These are phyloP conservation scores for Abrostola tripartita DNA, from an alignment of 2,888 invertebrate species.

Conservation along the genomic window DNA sequence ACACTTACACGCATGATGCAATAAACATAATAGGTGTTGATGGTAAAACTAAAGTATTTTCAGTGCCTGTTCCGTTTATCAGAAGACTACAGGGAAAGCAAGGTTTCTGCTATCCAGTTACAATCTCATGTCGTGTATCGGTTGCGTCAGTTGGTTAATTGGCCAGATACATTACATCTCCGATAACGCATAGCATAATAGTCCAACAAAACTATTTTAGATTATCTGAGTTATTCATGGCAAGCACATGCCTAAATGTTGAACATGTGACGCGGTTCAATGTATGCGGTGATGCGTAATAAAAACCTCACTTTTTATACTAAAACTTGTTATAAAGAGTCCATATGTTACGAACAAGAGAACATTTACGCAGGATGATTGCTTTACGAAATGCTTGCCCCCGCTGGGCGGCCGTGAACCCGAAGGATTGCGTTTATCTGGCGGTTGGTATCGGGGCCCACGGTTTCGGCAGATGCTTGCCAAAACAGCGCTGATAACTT, in stretches of 20 bases:
- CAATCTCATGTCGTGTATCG: conserved; percentile 36
- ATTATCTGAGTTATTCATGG: conserved; percentile 55
- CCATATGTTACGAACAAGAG: conserved; percentile 63
- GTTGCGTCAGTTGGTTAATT: conserved; percentile 38
- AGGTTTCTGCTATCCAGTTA: conserved; percentile 20
- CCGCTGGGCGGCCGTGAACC: conserved; percentile 78
- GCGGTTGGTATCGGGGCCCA: conserved; percentile 69
- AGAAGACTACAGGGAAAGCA: conserved; percentile 27
- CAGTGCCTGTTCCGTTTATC: conserved; percentile 10
- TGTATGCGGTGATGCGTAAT: conserved; percentile 60
- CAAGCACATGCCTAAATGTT: conserved; percentile 64
- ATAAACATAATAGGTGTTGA: no score
- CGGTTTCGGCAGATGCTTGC: conserved; percentile 82
- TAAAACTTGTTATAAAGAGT: conserved; percentile 60
- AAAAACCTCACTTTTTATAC: conserved; percentile 63
- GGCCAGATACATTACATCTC: conserved; percentile 45
- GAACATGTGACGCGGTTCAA: conserved; percentile 70
- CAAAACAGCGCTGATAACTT: conserved; percentile 76
- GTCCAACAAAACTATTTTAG: conserved; percentile 52
- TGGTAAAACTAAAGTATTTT: neutral
- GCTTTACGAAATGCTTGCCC: conserved; percentile 65
- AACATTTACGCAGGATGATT: conserved; percentile 68
- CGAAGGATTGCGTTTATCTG: conserved; percentile 75
- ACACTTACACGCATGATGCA: no score
- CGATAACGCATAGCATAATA: conserved; percentile 49